These are phyloP conservation scores for Calonectris borealis DNA, from an alignment of 2,113 vertebrate species.

Conservation along the genomic window DNA sequence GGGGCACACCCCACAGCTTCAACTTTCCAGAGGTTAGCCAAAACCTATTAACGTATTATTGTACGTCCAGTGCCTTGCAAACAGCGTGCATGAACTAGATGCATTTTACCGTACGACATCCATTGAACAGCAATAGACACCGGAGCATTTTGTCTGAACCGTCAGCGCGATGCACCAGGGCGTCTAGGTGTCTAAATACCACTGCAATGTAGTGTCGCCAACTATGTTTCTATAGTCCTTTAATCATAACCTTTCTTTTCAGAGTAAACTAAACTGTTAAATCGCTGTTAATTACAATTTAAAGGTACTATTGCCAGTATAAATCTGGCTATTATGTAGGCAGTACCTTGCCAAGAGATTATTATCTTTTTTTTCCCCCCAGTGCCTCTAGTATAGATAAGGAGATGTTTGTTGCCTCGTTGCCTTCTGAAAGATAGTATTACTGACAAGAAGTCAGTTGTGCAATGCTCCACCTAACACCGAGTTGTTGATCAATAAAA, in stretches of 20 bases:
- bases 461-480: background rate
- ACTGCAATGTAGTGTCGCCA: accelerated
- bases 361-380: background rate
- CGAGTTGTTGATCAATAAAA: background rate
- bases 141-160: background rate
- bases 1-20: background rate
- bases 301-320: background rate
- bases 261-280: background rate
- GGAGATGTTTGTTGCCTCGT: background rate
- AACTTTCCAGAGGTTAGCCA: accelerated
- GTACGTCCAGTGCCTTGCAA: accelerated
- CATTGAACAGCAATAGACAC: too few relatives aligned
- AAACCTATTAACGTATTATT: accelerated
- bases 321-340: background rate
- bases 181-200: too few relatives aligned
- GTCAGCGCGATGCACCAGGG: accelerated
- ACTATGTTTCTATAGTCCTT: accelerated
- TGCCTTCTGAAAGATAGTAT: background rate
- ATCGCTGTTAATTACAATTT: background rate
- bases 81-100: accelerated
- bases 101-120: accelerated
- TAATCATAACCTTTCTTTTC: background rate
- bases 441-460: background rate
- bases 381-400: background rate
- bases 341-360: background rate